These are phyloP conservation scores for Pantala flavescens DNA, from an alignment of 1,140 invertebrate species.

Conservation along the genomic window DNA sequence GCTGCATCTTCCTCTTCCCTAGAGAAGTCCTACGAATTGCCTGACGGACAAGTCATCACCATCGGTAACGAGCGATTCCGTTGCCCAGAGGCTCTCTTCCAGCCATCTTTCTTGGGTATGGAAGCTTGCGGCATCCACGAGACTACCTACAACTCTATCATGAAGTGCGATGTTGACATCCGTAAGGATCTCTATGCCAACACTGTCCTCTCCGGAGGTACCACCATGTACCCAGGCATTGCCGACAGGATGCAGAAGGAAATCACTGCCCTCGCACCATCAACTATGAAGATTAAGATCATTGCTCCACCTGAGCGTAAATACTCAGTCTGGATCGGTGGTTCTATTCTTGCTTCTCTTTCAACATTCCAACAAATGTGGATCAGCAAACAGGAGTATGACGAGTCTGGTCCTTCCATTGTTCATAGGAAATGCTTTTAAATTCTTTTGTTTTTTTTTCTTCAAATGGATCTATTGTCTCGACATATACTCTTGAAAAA, in stretches of 20 bases:
- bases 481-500: constrained; percentile 21
- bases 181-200: constrained; percentile 92
- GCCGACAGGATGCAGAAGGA: constrained; percentile 70
- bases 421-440: constrained; percentile 89
- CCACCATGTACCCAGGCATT: constrained; percentile 93
- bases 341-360: constrained; percentile 72
- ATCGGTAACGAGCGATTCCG: constrained; percentile 95
- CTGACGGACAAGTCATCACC: constrained; percentile 92
- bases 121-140: constrained; percentile 91
- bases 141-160: constrained; percentile 93
- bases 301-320: constrained; percentile 77
- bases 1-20: constrained; percentile 81
- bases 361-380: constrained; percentile 91
- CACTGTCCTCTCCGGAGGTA: constrained; percentile 90
- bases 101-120: constrained; percentile 91
- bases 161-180: constrained; percentile 93
- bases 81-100: constrained; percentile 94
- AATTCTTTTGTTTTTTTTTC: constrained; percentile 25
- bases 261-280: constrained; percentile 61
- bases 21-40: constrained; percentile 90
- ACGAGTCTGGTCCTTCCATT: constrained; percentile 86
- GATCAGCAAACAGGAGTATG: constrained; percentile 94
- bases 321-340: constrained; percentile 79
- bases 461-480: constrained; percentile 27
- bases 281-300: constrained; percentile 71